Evolutionary conservation across 2,888 invertebrate species (phyloP), one percentile per base, ranked within the genome.

Genomic region (Trimorus sp.): DNA sequence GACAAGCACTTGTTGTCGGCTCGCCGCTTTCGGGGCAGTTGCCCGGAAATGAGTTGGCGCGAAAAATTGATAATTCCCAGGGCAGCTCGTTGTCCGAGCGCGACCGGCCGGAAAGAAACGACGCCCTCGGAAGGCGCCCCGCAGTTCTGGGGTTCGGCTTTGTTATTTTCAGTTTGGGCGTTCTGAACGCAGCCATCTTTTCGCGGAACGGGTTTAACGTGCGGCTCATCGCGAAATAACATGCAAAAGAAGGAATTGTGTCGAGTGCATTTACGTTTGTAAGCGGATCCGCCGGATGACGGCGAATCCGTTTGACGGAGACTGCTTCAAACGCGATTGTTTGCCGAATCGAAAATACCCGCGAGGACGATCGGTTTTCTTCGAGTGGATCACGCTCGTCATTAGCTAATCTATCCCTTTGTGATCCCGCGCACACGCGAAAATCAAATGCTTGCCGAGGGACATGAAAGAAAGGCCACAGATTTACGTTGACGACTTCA

Each of bases 301-400:
- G 48, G 36, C 12, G 65, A 78, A 79, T 79, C 56, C 68, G 78
- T 68, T 73, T 73, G 71, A 54, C 53, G 62, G 51, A 40, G 62
- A 66, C 53, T 73, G 53, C 40, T 37, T 42, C 38, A 73, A 73
- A 48, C 49, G 40, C 60, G 16, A 73, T 73, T 53, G 59, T 56
- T 78, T 59, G 49, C 54, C 38, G 56, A 78, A 78, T 78, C 71
- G 58, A 66, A 71, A 60, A 66, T 66, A 71, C 60, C 71, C 59
- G 42, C 54, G 60, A 71, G 66, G 66, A 66, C 65, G 78, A 78
- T 71, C 78, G 65, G 71, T 71, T 76, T 76, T 63, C 76, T 69
- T 76, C 59, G 63, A 76, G 76, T 76, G 69, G 66, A 76, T 77
- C 70, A 77, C 76, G 59, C 58, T 12, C 45, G 60, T 14, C 15